These are phyloP conservation scores for Acholoe squamosa DNA, from an alignment of 2,888 invertebrate species.

Conservation along the genomic window DNA sequence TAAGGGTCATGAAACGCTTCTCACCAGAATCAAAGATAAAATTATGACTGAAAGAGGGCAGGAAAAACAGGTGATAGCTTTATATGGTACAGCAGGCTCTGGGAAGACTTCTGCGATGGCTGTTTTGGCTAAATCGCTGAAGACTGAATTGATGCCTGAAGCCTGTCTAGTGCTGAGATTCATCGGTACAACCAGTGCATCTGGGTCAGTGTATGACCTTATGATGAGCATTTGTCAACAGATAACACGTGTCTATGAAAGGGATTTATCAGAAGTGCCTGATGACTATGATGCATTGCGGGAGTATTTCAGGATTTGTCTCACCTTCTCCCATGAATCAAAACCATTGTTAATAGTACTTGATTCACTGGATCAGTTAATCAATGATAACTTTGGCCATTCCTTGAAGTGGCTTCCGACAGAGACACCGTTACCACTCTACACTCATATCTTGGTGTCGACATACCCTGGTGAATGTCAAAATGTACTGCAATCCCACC, in stretches of 20 bases:
- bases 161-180: slow-evolving; percentile 63
- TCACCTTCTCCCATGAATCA: slow-evolving; percentile 59
- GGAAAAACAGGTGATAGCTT: slow-evolving; percentile 16
- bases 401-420: slow-evolving; percentile 67
- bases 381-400: slow-evolving; percentile 63
- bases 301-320: slow-evolving; percentile 16
- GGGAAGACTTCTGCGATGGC: slow-evolving; percentile 68
- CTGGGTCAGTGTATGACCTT: slow-evolving; percentile 63
- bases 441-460: slow-evolving; percentile 63
- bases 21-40: slow-evolving; percentile 29
- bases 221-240: slow-evolving; percentile 63
- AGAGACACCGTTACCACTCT: slow-evolving; percentile 39
- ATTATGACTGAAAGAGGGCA: not conserved
- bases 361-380: slow-evolving; percentile 66
- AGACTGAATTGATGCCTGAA: slow-evolving; percentile 10
- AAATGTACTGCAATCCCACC: slow-evolving; percentile 56
- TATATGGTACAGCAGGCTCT: slow-evolving; percentile 66
- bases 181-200: slow-evolving; percentile 65
- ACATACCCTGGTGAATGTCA: slow-evolving; percentile 66
- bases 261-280: slow-evolving; percentile 21
- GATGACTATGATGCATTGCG: slow-evolving; percentile 64
- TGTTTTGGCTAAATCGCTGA: slow-evolving; percentile 22
- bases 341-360: slow-evolving; percentile 61
- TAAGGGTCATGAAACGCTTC: slow-evolving; percentile 59
- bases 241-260: slow-evolving; percentile 63